These are phyloP conservation scores for Aviceda subcristata DNA, from an alignment of 2,113 vertebrate species.

Conservation along the genomic window DNA sequence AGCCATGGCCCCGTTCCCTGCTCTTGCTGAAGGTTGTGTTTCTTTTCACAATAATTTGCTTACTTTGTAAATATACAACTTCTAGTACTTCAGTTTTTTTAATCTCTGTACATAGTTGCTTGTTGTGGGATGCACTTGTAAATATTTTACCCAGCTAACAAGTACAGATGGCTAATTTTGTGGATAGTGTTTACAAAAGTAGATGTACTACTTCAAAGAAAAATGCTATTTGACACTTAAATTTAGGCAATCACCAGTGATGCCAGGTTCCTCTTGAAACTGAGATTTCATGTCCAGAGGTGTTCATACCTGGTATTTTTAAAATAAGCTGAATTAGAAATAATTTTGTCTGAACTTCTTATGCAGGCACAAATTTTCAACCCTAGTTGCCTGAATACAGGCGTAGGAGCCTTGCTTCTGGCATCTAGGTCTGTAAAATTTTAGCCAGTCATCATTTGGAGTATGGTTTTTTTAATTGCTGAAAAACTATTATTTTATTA, in stretches of 20 bases:
- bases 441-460: slow-evolving; percentile 52
- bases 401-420: neutral
- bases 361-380: slow-evolving; percentile 52
- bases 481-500: slow-evolving; percentile 57
- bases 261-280: slow-evolving; percentile 70
- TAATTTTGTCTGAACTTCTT: slow-evolving; percentile 56
- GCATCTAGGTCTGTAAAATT: slow-evolving; percentile 66
- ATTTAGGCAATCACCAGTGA: slow-evolving; percentile 65
- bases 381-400: neutral
- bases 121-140: slow-evolving; percentile 77
- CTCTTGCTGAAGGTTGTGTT: slow-evolving; percentile 65
- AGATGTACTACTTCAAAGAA: slow-evolving; percentile 75
- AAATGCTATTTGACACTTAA: slow-evolving; percentile 71
- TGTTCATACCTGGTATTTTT: slow-evolving; percentile 63
- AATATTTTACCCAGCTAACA: slow-evolving; percentile 75
- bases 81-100: slow-evolving; percentile 61
- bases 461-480: slow-evolving; percentile 41
- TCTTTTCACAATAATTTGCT: slow-evolving; percentile 49
- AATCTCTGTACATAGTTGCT: slow-evolving; percentile 78
- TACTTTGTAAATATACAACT: slow-evolving; percentile 68
- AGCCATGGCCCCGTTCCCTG: slow-evolving; percentile 11
- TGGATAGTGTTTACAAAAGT: slow-evolving; percentile 81
- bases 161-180: slow-evolving; percentile 75
- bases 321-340: slow-evolving; percentile 54
- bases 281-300: slow-evolving; percentile 52